Base-by-base conservation (phyloP, 2,888 invertebrate genomes). In the Eristalinus aeneus region DNA sequence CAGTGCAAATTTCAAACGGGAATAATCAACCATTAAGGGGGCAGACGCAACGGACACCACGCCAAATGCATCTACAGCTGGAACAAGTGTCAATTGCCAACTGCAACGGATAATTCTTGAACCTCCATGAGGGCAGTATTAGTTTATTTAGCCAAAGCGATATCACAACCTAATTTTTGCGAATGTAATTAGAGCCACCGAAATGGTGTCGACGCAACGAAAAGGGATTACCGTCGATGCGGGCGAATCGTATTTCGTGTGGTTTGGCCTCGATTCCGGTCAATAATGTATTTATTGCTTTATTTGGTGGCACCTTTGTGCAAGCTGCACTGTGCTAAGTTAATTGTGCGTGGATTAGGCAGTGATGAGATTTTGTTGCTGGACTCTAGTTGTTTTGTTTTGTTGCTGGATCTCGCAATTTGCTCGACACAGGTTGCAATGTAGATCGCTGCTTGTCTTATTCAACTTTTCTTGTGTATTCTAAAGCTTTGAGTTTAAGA, bases 31-130 rank as follows among this genome's bases (percentile, higher is more conserved):
- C 27, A 58, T 12, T 20, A 68, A 68, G 75, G 60, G 56, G 72
- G 32, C 22, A 22, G 32, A 75, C 63, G 74, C 76, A 46, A 46
- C 56, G 75, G 34, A 80, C 63, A 36, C 61, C 10, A 39, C 72
- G 54, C 85, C 68, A 85, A 80, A 76, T 64, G 76, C 72, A 85
- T 71, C 61, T 72, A 67, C 67, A 76, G 72, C 60, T 73, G 54
- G 76, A 77, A 77, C 77, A 85, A 77, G 81, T 73, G 76, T 76
- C 81, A 81, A 81, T 85, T 81, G 68, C 67, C 69, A 69, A 63
- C 73, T 61, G 46, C 31, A 69, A 75, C 61, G 56, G 56, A 83
- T 46, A 77, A 20, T 65, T 64, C 64, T 11, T 46, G 63, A 32
- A 10, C 22, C 61, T 27, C n/a, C 53, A 63, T 65, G 23, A 61